Evolutionary conservation across 35 echinoderm and acorn worm genomes (phyloP), one percentile per base, ranked within the genome.

Genomic region (Apostichopus japonicus): DNA sequence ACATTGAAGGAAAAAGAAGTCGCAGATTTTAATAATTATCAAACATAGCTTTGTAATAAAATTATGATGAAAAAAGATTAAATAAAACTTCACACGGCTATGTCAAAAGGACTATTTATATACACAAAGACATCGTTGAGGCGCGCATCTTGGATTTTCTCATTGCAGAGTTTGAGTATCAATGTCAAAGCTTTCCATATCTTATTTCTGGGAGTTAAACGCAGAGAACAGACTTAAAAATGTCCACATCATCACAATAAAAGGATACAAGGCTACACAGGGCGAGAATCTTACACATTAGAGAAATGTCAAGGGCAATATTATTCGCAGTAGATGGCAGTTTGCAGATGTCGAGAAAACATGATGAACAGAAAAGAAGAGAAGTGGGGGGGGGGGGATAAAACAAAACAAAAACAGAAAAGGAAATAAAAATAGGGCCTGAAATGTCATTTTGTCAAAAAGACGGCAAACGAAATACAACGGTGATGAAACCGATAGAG

Each of bases 271-370:
- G 33, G 33, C 33, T 44, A 44, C 33, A 44, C 1, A 33, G 79
- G 79, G 79, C 51, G 54, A 55, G 79, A 83, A 83, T 83, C 79
- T 83, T 83, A 15, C 79, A 83, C 79, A 83, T 83, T 83, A 83
- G 8, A 55, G 54, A 83, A 83, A 83, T 83, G 79, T 83, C 79
- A 83, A 83, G 79, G 79, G 15, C 54, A 83, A 83, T 83, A 53
- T 83, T 24, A 52, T 83, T 52, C 54, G 24, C 9, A 10, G 16
- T 33, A 52, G 33, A 83, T 44, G 8, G 63, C 19, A 67, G 63
- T 67, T 67, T 67, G 19, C 63, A 67, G 63, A 67, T 67, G 63
- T 67, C 19, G 63, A 19, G 8, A 67, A 67, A 67, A 67, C 63
- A 67, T 19, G 63, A 67, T 67, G 63, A 67, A 15, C 11, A 19